Base-by-base conservation (phyloP, 2,888 invertebrate species). In the Chloroclystis v-ata region DNA sequence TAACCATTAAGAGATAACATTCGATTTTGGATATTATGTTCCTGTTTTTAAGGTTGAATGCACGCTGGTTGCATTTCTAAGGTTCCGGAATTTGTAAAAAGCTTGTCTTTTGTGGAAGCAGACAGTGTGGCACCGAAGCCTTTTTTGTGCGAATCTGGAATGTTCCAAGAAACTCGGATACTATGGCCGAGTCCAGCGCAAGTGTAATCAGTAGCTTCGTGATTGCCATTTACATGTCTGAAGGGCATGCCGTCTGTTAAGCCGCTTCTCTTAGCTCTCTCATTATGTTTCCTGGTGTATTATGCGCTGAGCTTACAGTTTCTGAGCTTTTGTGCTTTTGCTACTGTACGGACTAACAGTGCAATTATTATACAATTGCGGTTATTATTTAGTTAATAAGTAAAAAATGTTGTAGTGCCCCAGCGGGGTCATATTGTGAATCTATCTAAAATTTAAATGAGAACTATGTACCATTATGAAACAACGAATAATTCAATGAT, bases 81-180 rank as follows among this genome's bases (percentile, higher is more conserved):
- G 82, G 82, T 77, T 71, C 70, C 68, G 58, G 69, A 70, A 70
- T 75, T 74, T 72, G 59, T 76, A 73, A 81, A 83, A 82, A 76
- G 64, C 53, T 66, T 57, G 74, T 65, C 78, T 82, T 79, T 85
- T 82, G 82, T 82, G 78, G 75, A 69, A 72, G 72, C 83, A 86
- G 86, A 86, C 85, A 73, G 81, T 79, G 75, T 82, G 87, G 85
- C 83, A 75, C 83, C 83, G 72, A 72, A 73, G 64, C 71, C 71
- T 78, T 79, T 82, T 83, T 75, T 70, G 71, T 69, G 67, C 73
- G 63, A 76, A 78, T 63, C 69, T 68, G 61, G 65, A 72, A 72
- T 70, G 70, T 85, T 83, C 84, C 73, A 59, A 69, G 84, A 82
- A 85, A 63, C 64, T 69, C 64, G 68, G 65, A 66, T 67, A 63